These are phyloP conservation scores for Pocillopora meandrina DNA, from an alignment of 92 coral and sea anemone genomes.

Conservation along the genomic window DNA sequence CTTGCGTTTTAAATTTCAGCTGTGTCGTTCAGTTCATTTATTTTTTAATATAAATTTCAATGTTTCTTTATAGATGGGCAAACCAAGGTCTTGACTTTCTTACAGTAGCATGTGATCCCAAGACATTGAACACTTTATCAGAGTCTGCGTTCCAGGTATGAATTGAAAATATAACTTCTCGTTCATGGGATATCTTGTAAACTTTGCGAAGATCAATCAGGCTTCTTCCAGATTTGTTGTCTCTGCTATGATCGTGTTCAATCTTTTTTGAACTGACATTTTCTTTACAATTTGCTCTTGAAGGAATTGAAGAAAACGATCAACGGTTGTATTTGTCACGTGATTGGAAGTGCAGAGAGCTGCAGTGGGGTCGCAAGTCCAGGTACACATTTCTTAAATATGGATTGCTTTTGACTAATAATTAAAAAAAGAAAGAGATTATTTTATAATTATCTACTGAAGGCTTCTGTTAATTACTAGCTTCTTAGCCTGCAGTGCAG, in stretches of 20 bases:
- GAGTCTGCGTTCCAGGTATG: slow-evolving; percentile 83
- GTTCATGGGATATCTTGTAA: no score
- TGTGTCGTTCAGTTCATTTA: background rate
- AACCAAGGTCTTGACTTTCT: slow-evolving; percentile 92
- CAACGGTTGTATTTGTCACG: slow-evolving; percentile 85
- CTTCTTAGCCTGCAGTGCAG: no score
- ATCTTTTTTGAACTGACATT: no score
- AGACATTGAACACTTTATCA: slow-evolving; percentile 63
- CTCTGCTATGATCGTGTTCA: no score
- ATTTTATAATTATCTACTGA: no score
- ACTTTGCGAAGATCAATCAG: no score
- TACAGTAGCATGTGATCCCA: slow-evolving; percentile 87
- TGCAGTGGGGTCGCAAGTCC: slow-evolving; percentile 57
- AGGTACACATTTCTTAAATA: slow-evolving; percentile 34
- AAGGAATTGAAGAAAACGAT: slow-evolving; percentile 83
- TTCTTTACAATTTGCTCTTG: background rate
- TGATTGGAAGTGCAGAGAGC: slow-evolving; percentile 79
- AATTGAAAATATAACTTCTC: no score
- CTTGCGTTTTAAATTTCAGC: no score
- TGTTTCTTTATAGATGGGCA: slow-evolving; percentile 75
- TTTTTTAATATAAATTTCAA: background rate
- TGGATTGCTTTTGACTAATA: no score
- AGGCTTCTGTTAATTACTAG: no score
- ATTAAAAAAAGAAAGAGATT: background rate
- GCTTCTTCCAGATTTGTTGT: no score